A percentile compares a stretch with the other conserved stretches of the same genome.
Conservation (phyloP, 37 sponge, comb jelly and placozoan species). For the Eunapius fragilis region DNA sequence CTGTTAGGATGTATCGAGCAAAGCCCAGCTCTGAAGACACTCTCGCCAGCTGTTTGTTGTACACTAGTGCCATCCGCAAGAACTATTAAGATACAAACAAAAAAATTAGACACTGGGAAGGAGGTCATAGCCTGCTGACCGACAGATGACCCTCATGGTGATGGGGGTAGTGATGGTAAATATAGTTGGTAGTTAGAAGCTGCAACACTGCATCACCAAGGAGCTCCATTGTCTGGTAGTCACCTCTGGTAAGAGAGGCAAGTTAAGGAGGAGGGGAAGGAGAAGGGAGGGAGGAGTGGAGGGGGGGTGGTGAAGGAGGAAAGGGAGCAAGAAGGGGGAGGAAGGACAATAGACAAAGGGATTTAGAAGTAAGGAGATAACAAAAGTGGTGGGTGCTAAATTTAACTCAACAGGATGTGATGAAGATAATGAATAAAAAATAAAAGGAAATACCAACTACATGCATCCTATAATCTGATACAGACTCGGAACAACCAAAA, state of each 20-base stretch:
- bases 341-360: too few relatives aligned
- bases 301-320: not conserved
- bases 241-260: slow-evolving; percentile 45
- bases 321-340: not conserved
- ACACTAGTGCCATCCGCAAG: slow-evolving; percentile 61
- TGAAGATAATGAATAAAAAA: too few relatives aligned
- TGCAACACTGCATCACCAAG: slow-evolving; percentile 83
- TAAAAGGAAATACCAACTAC: too few relatives aligned
- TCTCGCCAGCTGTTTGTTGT: slow-evolving; percentile 67
- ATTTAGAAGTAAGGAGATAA: too few relatives aligned
- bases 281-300: not conserved
- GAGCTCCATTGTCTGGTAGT: slow-evolving; percentile 84
- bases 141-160: slow-evolving; percentile 77
- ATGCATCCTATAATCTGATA: too few relatives aligned
- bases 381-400: too few relatives aligned
- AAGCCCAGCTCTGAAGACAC: slow-evolving; percentile 59
- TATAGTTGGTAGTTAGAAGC: slow-evolving; percentile 42
- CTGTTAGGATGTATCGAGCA: slow-evolving; percentile 41
- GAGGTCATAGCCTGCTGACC: slow-evolving; percentile 24
- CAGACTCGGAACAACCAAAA: too few relatives aligned
- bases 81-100: slow-evolving; percentile 3
- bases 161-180: slow-evolving; percentile 65
- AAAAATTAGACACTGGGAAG: not conserved
- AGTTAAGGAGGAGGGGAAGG: not conserved
- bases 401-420: too few relatives aligned